Evolutionary conservation across 2,113 vertebrate genomes (phyloP).

Genomic region (Cyphomyrus discorhynchus): DNA sequence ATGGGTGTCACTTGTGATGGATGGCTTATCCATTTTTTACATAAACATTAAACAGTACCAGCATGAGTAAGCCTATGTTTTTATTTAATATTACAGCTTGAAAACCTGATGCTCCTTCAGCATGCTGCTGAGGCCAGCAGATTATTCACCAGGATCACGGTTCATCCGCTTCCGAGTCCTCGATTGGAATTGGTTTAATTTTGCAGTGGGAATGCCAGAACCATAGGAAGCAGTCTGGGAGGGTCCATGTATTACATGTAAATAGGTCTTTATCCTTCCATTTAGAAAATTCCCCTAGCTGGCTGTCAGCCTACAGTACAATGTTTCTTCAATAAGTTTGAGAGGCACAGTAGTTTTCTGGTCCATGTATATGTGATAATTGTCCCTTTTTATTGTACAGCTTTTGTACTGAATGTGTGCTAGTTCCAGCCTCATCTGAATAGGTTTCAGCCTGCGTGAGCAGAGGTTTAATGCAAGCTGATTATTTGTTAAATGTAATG

Average conservation of each 20-base stretch:
- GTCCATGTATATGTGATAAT: neutral
- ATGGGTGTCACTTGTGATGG: neutral
- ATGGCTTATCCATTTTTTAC: neutral
- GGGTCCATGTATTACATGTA: neutral
- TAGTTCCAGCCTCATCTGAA: neutral
- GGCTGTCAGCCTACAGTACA: neutral
- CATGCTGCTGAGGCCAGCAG: neutral
- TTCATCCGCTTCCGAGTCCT: neutral
- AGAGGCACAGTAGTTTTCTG: neutral
- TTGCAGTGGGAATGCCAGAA: neutral
- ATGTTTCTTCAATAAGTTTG: neutral
- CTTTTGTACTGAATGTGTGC: neutral
- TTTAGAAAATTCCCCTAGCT: neutral
- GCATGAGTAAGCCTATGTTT: neutral
- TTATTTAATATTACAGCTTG: constrained; percentile 1
- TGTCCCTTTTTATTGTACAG: neutral
- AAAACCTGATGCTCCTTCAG: neutral
- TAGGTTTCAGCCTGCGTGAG: neutral
- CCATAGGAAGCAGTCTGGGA: neutral
- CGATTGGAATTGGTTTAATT: neutral
- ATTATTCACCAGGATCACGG: neutral
- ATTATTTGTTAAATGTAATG: neutral
- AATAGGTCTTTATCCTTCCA: neutral
- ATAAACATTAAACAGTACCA: neutral
- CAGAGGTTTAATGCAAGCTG: neutral